Conservation (phyloP, 1,140 invertebrate species). For the Caenorhabditis tropicalis region DNA sequence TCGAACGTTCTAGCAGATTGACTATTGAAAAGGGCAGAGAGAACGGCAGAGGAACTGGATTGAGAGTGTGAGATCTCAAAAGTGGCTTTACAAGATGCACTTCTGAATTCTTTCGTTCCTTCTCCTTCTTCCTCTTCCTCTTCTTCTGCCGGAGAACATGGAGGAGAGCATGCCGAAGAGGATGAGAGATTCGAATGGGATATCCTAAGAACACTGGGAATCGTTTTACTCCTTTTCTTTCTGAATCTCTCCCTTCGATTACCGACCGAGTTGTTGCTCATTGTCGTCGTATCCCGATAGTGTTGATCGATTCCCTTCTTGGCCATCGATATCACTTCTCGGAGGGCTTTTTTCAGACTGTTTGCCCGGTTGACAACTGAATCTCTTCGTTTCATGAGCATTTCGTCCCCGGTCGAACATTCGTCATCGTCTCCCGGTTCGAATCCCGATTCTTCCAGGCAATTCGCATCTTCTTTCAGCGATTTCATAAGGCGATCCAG, state of each 20-base stretch:
- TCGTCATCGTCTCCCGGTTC: not conserved
- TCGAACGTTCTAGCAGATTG: not conserved
- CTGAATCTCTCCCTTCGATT: slow-evolving; percentile 54
- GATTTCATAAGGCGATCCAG: slow-evolving; percentile 49
- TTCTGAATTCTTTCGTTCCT: not conserved
- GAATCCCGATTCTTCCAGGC: not conserved
- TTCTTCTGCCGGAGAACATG: not conserved
- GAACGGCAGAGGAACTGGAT: slow-evolving; percentile 9
- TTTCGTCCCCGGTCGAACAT: not conserved
- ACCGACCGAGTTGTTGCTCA: slow-evolving; percentile 10
- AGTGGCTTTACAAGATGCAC: slow-evolving; percentile 1
- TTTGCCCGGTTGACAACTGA: slow-evolving; percentile 36
- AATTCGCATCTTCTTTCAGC: slow-evolving; percentile 27
- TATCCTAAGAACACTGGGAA: slow-evolving; percentile 39
- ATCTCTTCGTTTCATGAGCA: not conserved
- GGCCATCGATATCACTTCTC: slow-evolving; percentile 72
- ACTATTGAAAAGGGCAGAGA: not conserved
- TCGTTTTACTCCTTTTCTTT: slow-evolving; percentile 58
- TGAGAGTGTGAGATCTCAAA: slow-evolving; percentile 2
- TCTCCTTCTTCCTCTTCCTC: not conserved
- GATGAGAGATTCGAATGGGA: slow-evolving; percentile 50
- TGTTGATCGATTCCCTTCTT: slow-evolving; percentile 77
- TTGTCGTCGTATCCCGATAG: slow-evolving; percentile 39
- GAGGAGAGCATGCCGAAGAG: slow-evolving; percentile 45
- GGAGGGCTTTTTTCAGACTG: slow-evolving; percentile 50